Base-by-base conservation (phyloP, 2,797 vertebrate species). In the Lagodon rhomboides region DNA sequence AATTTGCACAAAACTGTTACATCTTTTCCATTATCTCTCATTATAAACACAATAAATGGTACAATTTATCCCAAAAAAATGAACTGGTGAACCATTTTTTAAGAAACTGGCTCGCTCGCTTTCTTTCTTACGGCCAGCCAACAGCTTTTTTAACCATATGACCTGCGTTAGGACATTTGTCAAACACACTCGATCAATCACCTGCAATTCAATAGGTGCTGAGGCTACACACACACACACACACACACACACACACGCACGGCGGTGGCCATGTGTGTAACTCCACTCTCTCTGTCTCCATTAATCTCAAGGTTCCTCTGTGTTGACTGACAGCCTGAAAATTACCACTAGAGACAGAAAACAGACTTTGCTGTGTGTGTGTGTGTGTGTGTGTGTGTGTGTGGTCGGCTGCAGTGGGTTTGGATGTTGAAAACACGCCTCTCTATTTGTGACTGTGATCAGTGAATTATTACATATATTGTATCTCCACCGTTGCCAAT, bases 291-390 rank as follows among this genome's bases (percentile, higher is more conserved):
- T 43, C 50, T 18, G 7, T 47, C 38, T 70, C 53, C 64, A 73
- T 82, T 63, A 56, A 58, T 78, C 54, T 70, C 17, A 53, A 46
- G 47, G 23, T 41, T 62, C 38, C 43, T 68, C 25, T 49, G 12
- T 68, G 69, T 47, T 67, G 25, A 86, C 34, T 84, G 80, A 62
- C 79, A 67, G 63, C 70, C 51, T 62, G 18, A 56, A 82, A 85
- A 76, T 73, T 34, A 79, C 80, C 46, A 22, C 68, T 68, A 38
- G 50, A 59, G 68, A 64, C 60, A 22, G 60, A 5, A 44, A 64
- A 22, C n/a, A 47, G 64, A 25, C 10, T 7, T 27, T 2, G 68
- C 54, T n/a, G 30, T n/a, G 54, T 38, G 17, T 58, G 27, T 53
- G 61, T 44, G 49, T 47, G 15, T 53, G 22, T 43, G 41, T 67